Percentiles rank a stretch among this genome's conserved stretches.
These are phyloP conservation scores for Pocillopora meandrina DNA, from an alignment of 92 coral and sea anemone species.

Conservation along the genomic window DNA sequence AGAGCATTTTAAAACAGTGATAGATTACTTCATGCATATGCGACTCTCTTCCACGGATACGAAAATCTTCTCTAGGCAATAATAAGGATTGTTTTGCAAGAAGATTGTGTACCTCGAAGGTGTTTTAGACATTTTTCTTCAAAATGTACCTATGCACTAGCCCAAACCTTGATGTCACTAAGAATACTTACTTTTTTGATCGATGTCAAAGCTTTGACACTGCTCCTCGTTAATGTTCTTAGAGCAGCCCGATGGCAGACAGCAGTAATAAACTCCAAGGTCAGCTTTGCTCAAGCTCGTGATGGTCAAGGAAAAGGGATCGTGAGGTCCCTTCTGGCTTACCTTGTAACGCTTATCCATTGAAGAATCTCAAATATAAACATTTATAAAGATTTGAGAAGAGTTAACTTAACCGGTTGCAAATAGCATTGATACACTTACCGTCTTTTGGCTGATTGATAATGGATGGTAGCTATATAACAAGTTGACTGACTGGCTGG, in stretches of 20 bases:
- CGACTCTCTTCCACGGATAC: too few species aligned
- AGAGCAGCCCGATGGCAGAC: slow-evolving; percentile 26
- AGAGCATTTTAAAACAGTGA: too few species aligned
- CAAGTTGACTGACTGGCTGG: background rate
- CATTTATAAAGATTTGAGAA: background rate
- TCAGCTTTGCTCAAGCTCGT: background rate
- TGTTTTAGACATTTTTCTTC: too few species aligned
- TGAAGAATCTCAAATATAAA: slow-evolving; percentile 5
- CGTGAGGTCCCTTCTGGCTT: background rate
- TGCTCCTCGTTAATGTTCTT: background rate
- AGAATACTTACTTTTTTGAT: background rate
- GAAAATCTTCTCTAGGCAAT: too few species aligned
- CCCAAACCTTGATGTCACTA: too few species aligned
- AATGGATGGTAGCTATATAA: background rate
- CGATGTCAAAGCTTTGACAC: slow-evolving; percentile 13
- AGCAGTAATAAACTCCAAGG: slow-evolving; percentile 33
- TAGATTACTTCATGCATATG: too few species aligned
- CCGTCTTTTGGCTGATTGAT: background rate
- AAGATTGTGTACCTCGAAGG: too few species aligned
- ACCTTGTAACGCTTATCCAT: slow-evolving; percentile 26
- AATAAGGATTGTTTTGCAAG: too few species aligned
- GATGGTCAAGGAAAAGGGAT: slow-evolving; percentile 10
- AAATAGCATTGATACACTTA: too few species aligned
- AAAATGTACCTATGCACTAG: too few species aligned
- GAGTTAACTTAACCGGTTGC: too few species aligned